These are phyloP conservation scores for Cyclura pinguis DNA, from an alignment of 2,797 vertebrate species.

Conservation along the genomic window DNA sequence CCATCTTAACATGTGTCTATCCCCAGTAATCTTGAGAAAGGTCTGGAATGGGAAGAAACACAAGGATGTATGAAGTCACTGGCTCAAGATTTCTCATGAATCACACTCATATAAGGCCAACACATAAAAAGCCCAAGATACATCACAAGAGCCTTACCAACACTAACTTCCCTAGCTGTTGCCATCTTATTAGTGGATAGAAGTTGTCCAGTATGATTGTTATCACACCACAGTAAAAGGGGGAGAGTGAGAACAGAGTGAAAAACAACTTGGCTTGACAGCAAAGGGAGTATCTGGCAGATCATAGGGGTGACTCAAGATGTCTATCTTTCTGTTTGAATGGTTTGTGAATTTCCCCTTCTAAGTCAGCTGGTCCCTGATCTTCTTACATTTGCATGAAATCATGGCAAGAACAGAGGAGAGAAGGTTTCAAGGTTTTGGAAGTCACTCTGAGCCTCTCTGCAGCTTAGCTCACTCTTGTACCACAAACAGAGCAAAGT, in stretches of 20 bases:
- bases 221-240: neutral
- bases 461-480: slow-evolving; percentile 60
- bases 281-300: slow-evolving; percentile 41
- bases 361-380: slow-evolving; percentile 13
- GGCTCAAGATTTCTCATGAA: neutral
- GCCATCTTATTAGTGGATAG: slow-evolving; percentile 12
- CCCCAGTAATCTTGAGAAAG: neutral
- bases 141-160: neutral
- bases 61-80: neutral
- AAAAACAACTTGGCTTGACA: slow-evolving; percentile 17
- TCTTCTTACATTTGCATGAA: slow-evolving; percentile 41
- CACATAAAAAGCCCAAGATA: slow-evolving; percentile 35
- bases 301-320: neutral
- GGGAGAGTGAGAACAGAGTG: neutral
- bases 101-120: neutral
- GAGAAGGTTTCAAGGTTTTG: slow-evolving; percentile 60
- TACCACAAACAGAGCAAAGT: slow-evolving; percentile 54
- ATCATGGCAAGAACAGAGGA: slow-evolving; percentile 52
- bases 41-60: neutral
- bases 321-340: slow-evolving; percentile 34
- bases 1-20: neutral
- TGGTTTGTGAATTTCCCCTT: slow-evolving; percentile 47
- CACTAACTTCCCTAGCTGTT: neutral
- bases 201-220: neutral
- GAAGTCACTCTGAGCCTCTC: slow-evolving; percentile 59